Base-by-base conservation (phyloP, 2,888 invertebrate genomes). In the Mythimna albipuncta region DNA sequence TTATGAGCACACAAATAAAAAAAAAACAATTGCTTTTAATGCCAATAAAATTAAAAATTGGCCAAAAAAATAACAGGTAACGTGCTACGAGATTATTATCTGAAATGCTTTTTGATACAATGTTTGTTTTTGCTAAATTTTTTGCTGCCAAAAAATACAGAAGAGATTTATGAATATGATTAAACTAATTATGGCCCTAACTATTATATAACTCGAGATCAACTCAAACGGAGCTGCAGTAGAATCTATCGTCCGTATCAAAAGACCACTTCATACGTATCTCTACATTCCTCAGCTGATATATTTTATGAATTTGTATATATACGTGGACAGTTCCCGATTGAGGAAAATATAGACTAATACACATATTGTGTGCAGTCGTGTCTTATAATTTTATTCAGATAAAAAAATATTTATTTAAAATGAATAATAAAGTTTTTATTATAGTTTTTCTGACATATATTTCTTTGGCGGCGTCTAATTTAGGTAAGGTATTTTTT, bases 391-490 rank as follows among this genome's bases (percentile, higher is more conserved):
- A 66, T 44, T n/a, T n/a, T n/a, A n/a, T n/a, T 50, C 2, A 11
- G 11, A 41, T n/a, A 19, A 32, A 38, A 9, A 11, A 16, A 26
- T 11, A 19, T 47, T 47, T 16, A 21, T 52, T 65, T 11, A 67
- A 62, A 75, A 83, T 83, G 83, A 57, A 2, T 26, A 13, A 7
- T 5, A 74, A 71, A 54, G 13, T 64, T 54, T 61, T 69, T 38
- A 16, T 75, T 26, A 35, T 79, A 61, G 19, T 83, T 13, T 69
- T 79, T 57, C 10, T 83, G 21, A 26, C 74, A 0, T 83, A 70
- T 32, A 41, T 67, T 26, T 65, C 65, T 64, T 58, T 84, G 13
- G 69, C 41, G 61, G 21, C 71, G 6, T 72, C 69, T 54, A 61
- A 3, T 4, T 35, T 44, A 57, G 84, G 83, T 83, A 79, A 66